A percentile compares a stretch with the other conserved stretches of the same genome.
Conservation (phyloP, 2,888 invertebrate species). For the Drosophila neoperkinsi region DNA sequence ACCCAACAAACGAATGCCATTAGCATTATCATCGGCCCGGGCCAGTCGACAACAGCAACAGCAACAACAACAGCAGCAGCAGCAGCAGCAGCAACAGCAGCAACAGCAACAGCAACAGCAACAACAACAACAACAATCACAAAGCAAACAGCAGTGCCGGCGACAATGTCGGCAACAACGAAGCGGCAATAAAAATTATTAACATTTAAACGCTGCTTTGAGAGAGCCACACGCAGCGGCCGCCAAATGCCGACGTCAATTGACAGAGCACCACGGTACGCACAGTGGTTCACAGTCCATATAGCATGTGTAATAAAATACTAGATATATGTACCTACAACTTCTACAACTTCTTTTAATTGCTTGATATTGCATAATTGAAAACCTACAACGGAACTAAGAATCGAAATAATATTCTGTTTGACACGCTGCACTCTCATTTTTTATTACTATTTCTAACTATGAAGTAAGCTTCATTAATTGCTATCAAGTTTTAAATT, state of each 20-base stretch:
- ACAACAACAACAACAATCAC: slow-evolving; percentile 20
- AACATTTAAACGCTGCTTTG: slow-evolving; percentile 79
- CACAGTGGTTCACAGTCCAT: slow-evolving; percentile 40
- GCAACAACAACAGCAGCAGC: slow-evolving; percentile 27
- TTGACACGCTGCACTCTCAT: background rate
- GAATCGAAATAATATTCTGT: background rate
- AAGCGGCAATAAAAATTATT: slow-evolving; percentile 77
- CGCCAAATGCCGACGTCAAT: slow-evolving; percentile 46
- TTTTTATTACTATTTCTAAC: background rate
- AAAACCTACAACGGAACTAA: background rate
- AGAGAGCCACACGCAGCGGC: slow-evolving; percentile 67
- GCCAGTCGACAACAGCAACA: slow-evolving; percentile 31
- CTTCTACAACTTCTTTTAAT: background rate
- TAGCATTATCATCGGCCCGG: slow-evolving; percentile 76
- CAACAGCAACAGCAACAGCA: slow-evolving; percentile 3
- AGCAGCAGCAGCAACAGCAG: slow-evolving; percentile 16
- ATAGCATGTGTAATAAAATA: background rate
- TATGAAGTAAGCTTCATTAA: background rate
- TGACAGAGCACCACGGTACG: slow-evolving; percentile 41
- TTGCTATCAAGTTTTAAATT: background rate
- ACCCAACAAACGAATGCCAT: slow-evolving; percentile 78
- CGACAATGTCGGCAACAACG: slow-evolving; percentile 46
- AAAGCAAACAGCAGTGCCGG: background rate
- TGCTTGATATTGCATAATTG: background rate
- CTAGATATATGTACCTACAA: too few species aligned